Base-by-base conservation (phyloP, 2,888 invertebrate species). In the Hirtodrosophila histrioides region DNA sequence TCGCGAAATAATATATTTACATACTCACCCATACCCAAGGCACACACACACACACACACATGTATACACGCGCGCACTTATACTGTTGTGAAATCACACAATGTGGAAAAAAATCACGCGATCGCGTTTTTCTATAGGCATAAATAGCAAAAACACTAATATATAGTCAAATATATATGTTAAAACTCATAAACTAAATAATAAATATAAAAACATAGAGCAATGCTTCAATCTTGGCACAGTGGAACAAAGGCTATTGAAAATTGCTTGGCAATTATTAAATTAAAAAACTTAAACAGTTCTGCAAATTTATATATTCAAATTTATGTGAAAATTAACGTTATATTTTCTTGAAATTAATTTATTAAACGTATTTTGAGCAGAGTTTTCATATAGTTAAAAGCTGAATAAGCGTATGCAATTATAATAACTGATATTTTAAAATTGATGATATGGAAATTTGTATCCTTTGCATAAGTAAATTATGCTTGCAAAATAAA, bases 51-150 rank as follows among this genome's bases (percentile, higher is more conserved):
- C 39, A 55, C 56, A 12, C 56, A 54, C 37, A 46, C 31, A 29
- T 6, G 3, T 6, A 37, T 54, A 55, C 24, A 36, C 31, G 23
- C 36, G 31, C 46, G 50, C 37, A 55, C 37, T 17, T 44, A 69
- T n/a, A 37, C 56, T 54, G 55, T 53, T 60, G 69, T 43, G 41
- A 56, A 56, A 50, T 49, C 57, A 63, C 65, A 60, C 55, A 75
- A 69, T 61, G 51, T 63, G 43, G 68, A 66, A 65, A 63, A 64
- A 33, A 17, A 51, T 78, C 87, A 86, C 87, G 87, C 84, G 84
- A 82, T 83, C 73, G 64, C 67, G 60, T 62, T 70, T 56, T 60
- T 50, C 53, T 53, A 53, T 40, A 46, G 31, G 37, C 45, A 67
- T 27, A 58, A 50, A 41, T n/a, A 48, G 39, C 36, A 41, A 37